phyloP scores from a whole-genome alignment of 2,113 vertebrate species.

The Tychaedon coryphoeus region DNA sequence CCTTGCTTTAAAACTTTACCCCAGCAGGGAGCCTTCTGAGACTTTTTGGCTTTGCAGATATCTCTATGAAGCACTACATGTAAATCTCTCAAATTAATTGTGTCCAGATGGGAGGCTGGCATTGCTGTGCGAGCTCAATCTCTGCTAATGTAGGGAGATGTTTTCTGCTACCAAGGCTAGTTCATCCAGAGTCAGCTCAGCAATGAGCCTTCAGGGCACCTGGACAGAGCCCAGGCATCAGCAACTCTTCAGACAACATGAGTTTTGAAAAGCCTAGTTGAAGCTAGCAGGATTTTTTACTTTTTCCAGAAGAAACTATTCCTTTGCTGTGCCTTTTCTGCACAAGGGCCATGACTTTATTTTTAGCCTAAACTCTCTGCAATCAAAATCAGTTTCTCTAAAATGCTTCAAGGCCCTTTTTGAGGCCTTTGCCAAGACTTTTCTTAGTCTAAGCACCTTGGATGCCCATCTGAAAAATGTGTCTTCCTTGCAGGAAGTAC shows the following conservation, averaged over 20 bases:
- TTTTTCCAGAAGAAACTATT: background rate
- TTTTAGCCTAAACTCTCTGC: background rate
- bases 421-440: background rate
- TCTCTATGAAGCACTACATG: background rate
- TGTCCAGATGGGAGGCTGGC: background rate
- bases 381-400: background rate
- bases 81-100: background rate
- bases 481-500: background rate
- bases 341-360: background rate
- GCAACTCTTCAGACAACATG: background rate
- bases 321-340: background rate
- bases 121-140: background rate
- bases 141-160: fast-evolving
- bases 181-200: background rate
- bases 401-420: background rate
- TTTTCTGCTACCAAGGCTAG: background rate
- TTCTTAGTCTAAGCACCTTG: background rate
- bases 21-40: background rate
- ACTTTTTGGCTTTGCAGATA: background rate
- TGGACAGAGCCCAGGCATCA: background rate
- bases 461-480: background rate
- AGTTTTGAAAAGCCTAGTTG: background rate
- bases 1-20: background rate
- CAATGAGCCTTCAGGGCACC: background rate
- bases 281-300: background rate